Conservation (phyloP, 2,113 vertebrate species). For the Electrona antarctica region DNA sequence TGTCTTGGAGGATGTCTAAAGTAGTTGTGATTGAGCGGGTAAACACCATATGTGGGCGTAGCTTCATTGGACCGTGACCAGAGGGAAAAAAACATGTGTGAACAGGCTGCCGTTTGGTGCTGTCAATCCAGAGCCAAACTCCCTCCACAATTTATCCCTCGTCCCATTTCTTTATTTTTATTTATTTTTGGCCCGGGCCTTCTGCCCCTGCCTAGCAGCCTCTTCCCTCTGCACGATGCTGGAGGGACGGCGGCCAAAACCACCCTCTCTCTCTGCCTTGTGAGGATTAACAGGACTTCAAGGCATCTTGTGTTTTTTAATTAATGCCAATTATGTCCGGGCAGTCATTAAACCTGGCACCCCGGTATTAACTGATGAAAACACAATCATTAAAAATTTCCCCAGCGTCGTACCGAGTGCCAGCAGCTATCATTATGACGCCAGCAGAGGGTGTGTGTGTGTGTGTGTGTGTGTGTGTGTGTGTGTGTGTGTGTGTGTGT, state of each 20-base stretch:
- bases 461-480: too few relatives aligned
- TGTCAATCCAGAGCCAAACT: constrained; percentile 42
- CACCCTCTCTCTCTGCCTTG: constrained; percentile 5
- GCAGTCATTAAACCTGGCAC: constrained; percentile 75
- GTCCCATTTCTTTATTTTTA: constrained; percentile 1
- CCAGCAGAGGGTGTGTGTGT: constrained; percentile 18
- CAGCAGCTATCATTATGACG: constrained; percentile 70
- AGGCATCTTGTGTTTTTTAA: constrained; percentile 70
- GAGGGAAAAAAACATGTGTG: constrained; percentile 34
- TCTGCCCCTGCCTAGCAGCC: not conserved
- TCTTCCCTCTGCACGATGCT: too few relatives aligned
- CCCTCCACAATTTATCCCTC: constrained; percentile 37
- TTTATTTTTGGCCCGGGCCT: not conserved
- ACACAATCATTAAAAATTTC: constrained; percentile 64
- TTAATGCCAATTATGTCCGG: constrained; percentile 71
- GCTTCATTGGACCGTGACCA: constrained; percentile 59
- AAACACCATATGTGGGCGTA: constrained; percentile 73
- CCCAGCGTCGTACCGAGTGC: constrained; percentile 49
- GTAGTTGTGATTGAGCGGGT: constrained; percentile 65
- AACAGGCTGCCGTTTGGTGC: constrained; percentile 21
- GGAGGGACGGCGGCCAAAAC: constrained; percentile 35
- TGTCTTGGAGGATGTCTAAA: constrained; percentile 54
- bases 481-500: too few relatives aligned
- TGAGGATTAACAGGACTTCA: constrained; percentile 41
- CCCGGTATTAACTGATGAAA: constrained; percentile 72